Percentiles rank a stretch among this genome's conserved stretches.
Conservation (phyloP, 2,797 vertebrate species). For the Buphagus erythrorhynchus region DNA sequence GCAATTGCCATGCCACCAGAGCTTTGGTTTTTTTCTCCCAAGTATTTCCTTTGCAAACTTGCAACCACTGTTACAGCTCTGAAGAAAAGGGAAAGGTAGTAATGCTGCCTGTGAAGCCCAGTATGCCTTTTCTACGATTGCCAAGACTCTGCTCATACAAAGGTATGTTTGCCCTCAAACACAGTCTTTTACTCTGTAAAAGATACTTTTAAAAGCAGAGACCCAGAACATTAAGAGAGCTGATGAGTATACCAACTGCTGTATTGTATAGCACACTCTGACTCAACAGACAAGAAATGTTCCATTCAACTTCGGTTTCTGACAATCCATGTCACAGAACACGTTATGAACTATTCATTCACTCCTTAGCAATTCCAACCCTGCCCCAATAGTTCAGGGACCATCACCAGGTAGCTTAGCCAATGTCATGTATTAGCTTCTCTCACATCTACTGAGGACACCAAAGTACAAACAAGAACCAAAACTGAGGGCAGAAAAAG, state of each 20-base stretch:
- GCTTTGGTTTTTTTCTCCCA: not conserved
- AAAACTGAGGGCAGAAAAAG: not conserved
- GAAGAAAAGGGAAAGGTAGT: not conserved
- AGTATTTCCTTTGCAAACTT: not conserved
- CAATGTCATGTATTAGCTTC: not conserved
- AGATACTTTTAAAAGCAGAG: not conserved
- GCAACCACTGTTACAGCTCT: not conserved
- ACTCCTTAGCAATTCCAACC: not conserved
- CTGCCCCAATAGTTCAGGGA: not conserved
- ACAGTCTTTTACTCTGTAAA: not conserved
- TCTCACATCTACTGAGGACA: not conserved
- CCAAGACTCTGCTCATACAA: not conserved
- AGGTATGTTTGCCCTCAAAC: not conserved
- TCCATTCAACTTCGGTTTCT: not conserved
- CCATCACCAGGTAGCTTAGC: not conserved
- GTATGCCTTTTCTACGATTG: not conserved
- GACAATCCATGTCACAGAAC: not conserved
- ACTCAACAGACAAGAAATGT: not conserved
- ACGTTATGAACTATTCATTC: not conserved
- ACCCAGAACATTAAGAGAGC: not conserved
- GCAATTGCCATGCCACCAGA: rapidly evolving
- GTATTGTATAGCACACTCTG: not conserved
- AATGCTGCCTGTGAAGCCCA: not conserved
- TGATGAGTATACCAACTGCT: not conserved
- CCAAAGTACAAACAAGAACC: not conserved